Conservation (phyloP, 2,113 vertebrate genomes). For the Nymphicus hollandicus region DNA sequence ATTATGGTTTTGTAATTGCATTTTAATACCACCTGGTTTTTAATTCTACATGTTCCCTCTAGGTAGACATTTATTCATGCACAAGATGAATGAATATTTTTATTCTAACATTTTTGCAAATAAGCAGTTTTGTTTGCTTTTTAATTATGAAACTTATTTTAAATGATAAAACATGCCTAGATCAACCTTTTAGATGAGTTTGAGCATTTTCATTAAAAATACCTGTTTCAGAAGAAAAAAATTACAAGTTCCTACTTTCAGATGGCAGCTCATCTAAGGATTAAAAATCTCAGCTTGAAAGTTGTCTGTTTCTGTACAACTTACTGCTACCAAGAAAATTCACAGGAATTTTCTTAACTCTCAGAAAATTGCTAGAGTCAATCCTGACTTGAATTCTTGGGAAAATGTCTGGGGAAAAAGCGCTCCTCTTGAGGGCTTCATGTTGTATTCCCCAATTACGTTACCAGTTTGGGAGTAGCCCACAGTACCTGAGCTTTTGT, state of each 20-base stretch:
- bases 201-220: neutral
- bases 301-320: neutral
- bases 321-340: neutral
- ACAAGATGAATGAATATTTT: neutral
- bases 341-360: neutral
- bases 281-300: neutral
- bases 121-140: neutral
- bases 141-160: neutral
- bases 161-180: neutral
- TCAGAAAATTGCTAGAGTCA: neutral
- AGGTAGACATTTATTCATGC: neutral
- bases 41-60: neutral
- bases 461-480: neutral
- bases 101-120: neutral
- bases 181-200: neutral
- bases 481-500: neutral
- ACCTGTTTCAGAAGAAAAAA: neutral
- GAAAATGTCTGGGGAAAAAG: neutral
- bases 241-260: neutral
- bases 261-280: neutral
- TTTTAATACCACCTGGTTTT: neutral
- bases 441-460: neutral
- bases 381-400: neutral
- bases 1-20: constrained; percentile 19
- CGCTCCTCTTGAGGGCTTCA: neutral